Evolutionary conservation across 2,888 invertebrate genomes (phyloP).

Genomic region (Macrophya annulata): DNA sequence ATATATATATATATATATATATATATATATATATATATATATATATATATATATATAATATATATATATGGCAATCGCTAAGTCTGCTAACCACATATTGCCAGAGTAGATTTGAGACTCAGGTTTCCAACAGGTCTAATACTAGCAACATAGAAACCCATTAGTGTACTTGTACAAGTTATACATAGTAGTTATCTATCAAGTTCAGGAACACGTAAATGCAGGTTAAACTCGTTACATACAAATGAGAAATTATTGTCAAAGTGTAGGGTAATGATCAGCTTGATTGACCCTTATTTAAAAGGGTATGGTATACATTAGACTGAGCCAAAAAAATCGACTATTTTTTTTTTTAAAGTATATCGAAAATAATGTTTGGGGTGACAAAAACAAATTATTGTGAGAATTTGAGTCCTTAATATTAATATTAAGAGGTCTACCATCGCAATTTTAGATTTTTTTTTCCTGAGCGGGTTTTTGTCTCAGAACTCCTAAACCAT

Average conservation of each 20-base stretch:
- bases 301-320: neutral
- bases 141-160: conserved; percentile 21
- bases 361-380: too few relatives aligned
- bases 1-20: conserved; percentile 14
- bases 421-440: too few relatives aligned
- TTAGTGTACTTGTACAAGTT: conserved; percentile 40
- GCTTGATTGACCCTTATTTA: conserved; percentile 16
- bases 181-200: conserved; percentile 18
- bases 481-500: too few relatives aligned
- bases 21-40: conserved; percentile 17
- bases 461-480: too few relatives aligned
- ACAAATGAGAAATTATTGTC: conserved; percentile 21
- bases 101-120: conserved; percentile 4
- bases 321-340: too few relatives aligned
- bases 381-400: too few relatives aligned
- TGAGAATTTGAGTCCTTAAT: too few relatives aligned
- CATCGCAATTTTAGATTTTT: too few relatives aligned
- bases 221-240: conserved; percentile 42
- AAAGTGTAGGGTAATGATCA: conserved; percentile 1
- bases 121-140: neutral
- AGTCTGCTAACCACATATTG: conserved; percentile 23
- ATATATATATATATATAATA: conserved; percentile 14
- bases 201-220: conserved; percentile 14
- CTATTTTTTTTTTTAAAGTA: too few relatives aligned
- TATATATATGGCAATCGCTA: neutral